Evolutionary conservation across 1,140 invertebrate genomes (phyloP).

Genomic region (Macrocentrus cingulum): DNA sequence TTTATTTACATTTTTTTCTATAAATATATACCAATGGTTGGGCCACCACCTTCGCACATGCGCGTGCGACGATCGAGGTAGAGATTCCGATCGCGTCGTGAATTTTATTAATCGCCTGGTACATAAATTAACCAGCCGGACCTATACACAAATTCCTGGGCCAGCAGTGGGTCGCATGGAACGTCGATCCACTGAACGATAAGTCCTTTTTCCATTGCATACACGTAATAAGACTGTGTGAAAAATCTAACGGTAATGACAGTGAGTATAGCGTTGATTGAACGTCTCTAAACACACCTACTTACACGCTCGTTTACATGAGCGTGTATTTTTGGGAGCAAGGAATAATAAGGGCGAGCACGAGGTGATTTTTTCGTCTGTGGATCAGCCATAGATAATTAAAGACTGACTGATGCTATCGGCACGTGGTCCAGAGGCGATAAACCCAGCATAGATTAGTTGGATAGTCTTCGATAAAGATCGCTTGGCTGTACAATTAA

Average conservation of each 20-base stretch:
- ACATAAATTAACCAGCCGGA: slow-evolving; percentile 43
- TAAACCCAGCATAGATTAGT: slow-evolving; percentile 55
- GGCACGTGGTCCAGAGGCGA: slow-evolving; percentile 33
- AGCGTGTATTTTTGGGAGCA: slow-evolving; percentile 23
- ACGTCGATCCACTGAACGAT: slow-evolving; percentile 16
- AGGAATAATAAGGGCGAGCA: too few species aligned
- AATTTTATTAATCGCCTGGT: slow-evolving; percentile 46
- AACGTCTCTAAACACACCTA: neutral
- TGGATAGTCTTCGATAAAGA: slow-evolving; percentile 36
- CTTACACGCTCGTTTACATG: neutral
- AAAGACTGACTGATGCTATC: neutral
- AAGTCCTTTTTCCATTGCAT: slow-evolving; percentile 6
- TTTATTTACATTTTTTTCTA: slow-evolving; percentile 7
- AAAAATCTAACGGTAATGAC: neutral
- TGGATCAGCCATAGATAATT: slow-evolving; percentile 44
- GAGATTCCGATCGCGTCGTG: slow-evolving; percentile 33
- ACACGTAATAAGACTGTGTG: neutral
- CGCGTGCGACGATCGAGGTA: slow-evolving; percentile 17
- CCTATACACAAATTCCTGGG: slow-evolving; percentile 37
- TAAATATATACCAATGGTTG: neutral
- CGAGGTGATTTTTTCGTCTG: too few species aligned
- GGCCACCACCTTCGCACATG: slow-evolving; percentile 7
- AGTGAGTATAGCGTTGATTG: too few species aligned
- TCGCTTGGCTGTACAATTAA: slow-evolving; percentile 32
- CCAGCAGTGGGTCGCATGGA: slow-evolving; percentile 12